These are phyloP conservation scores for Chironomus tentans DNA, from an alignment of 2,888 invertebrate genomes.

Conservation along the genomic window DNA sequence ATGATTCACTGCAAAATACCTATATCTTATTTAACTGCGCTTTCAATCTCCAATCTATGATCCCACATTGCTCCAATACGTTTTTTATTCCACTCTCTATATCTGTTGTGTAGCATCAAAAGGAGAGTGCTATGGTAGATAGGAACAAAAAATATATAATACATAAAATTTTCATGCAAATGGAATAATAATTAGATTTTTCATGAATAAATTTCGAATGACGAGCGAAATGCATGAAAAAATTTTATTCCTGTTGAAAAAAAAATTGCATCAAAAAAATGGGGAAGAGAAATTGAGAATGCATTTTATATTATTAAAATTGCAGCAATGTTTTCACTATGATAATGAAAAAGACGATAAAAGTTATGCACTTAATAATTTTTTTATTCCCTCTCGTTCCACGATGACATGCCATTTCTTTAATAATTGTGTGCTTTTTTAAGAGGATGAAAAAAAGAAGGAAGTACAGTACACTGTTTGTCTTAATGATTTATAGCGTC, in stretches of 20 bases:
- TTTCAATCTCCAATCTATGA: too few species aligned
- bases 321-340: background rate
- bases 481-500: too few species aligned
- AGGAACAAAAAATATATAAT: too few species aligned
- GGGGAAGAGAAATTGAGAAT: background rate
- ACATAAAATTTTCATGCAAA: background rate
- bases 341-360: background rate
- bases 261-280: background rate
- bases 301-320: background rate
- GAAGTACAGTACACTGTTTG: background rate
- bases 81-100: too few species aligned
- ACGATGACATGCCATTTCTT: too few species aligned
- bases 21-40: too few species aligned
- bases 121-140: too few species aligned
- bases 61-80: too few species aligned
- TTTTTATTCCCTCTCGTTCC: too few species aligned
- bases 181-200: constrained; percentile 8
- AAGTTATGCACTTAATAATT: too few species aligned
- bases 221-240: background rate
- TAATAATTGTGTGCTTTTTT: background rate
- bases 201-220: background rate
- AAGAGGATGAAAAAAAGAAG: background rate
- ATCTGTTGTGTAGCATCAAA: too few species aligned
- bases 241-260: background rate
- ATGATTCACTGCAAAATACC: too few species aligned